Evolutionary conservation across 2,888 invertebrate species (phyloP), one percentile per base, ranked within the genome.

Genomic region (Rhyacophila evoluta): DNA sequence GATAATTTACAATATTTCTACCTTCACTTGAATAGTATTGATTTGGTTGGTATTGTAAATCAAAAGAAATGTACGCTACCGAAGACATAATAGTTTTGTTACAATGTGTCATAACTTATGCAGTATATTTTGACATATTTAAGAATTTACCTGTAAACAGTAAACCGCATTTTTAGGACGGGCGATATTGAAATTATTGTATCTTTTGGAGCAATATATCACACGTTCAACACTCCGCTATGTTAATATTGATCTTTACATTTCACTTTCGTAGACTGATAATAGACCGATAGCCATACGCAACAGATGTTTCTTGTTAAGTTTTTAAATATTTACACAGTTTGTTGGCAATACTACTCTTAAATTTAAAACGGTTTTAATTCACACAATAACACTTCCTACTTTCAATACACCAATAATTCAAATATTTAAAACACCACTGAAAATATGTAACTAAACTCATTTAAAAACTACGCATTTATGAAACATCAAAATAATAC

Each of bases 1-100:
- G 41, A 67, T 79, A 77, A 79, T 79, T 79, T 79, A 79, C 71
- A 74, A 77, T 71, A 76, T 74, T 76, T 74, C 72, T 29, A 25
- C 77, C 79, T 76, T 29, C 39, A 28, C 10, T 12, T 79, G 71
- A 77, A 77, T 77, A 72, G 77, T 41, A 69, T n/a, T 15, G 71
- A 77, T 79, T 71, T 76, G 67, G 55, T 71, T 76, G 67, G 55
- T 12, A 38, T 74, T 68, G 77, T 79, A 79, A 79, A 79, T 79
- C 79, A 69, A 69, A 29, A 55, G 19, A 15, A 41, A 37, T 12
- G 55, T 10, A 72, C 19, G 78, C 72, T 75, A 75, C 74, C 74
- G 74, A 19, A 78, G 27, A 67, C 11, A 12, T 38, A 25, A 2
- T 27, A 12, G 78, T 78, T 75, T 78, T 78, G 78, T 78, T 74